Evolutionary conservation across 2,888 invertebrate species (phyloP).

Genomic region (Drosophila neotestacea): DNA sequence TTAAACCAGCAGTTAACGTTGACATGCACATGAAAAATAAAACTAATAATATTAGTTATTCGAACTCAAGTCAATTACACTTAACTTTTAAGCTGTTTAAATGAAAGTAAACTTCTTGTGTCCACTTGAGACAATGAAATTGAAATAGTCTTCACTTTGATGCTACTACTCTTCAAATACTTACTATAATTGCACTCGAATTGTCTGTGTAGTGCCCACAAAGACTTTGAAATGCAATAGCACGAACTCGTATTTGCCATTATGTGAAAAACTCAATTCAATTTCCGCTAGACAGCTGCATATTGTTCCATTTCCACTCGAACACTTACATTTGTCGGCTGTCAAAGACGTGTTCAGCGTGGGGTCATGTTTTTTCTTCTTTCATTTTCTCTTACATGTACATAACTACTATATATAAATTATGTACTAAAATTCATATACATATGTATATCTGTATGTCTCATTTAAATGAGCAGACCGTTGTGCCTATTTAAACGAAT

Average conservation of each 20-base stretch:
- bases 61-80: conserved; percentile 5
- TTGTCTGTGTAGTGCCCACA: conserved; percentile 38
- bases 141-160: conserved; percentile 18
- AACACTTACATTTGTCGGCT: conserved; percentile 70
- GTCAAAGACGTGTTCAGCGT: conserved; percentile 37
- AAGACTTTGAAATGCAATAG: conserved; percentile 33
- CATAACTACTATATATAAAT: conserved; percentile 21
- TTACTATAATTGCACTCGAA: conserved; percentile 25
- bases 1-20: no score
- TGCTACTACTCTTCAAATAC: conserved; percentile 38
- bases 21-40: neutral
- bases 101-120: conserved; percentile 2
- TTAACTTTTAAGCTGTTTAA: conserved; percentile 10
- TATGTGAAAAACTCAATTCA: conserved; percentile 54
- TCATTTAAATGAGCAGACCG: conserved; percentile 65
- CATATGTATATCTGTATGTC: conserved; percentile 21
- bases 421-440: neutral
- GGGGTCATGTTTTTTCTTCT: conserved; percentile 25
- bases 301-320: conserved; percentile 58
- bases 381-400: conserved; percentile 5
- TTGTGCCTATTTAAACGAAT: conserved; percentile 44
- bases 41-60: neutral
- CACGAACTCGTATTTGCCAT: conserved; percentile 13
- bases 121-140: conserved; percentile 21
- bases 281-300: conserved; percentile 65